A percentile compares a stretch with the other conserved stretches of the same genome.
These are phyloP conservation scores for Cardiocondyla obscurior DNA, from an alignment of 1,140 invertebrate species.

Conservation along the genomic window DNA sequence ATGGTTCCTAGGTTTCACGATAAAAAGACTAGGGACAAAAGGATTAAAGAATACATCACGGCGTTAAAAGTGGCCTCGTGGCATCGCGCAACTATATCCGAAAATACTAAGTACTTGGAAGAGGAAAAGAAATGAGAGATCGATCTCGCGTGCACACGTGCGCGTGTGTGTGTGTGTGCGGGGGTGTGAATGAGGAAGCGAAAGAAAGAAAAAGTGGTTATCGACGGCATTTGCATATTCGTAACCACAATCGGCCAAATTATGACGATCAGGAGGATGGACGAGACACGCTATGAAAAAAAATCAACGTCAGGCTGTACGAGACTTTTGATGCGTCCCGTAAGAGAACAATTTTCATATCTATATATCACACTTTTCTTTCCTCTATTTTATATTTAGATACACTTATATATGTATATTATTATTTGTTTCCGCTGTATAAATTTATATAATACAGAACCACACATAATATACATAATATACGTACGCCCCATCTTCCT, in stretches of 20 bases:
- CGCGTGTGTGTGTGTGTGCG: too few species aligned
- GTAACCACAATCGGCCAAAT: slow-evolving; percentile 31
- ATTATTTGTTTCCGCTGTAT: background rate
- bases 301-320: slow-evolving; percentile 36
- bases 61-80: background rate
- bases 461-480: background rate
- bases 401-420: slow-evolving; percentile 1
- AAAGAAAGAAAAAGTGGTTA: slow-evolving; percentile 13
- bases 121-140: slow-evolving; percentile 8
- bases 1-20: too few species aligned
- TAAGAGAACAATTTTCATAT: slow-evolving; percentile 64
- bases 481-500: slow-evolving; percentile 22
- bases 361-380: slow-evolving; percentile 38
- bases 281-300: slow-evolving; percentile 16
- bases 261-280: slow-evolving; percentile 44
- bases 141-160: background rate
- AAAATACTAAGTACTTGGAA: background rate
- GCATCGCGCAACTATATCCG: slow-evolving; percentile 4
- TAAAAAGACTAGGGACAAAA: too few species aligned
- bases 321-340: slow-evolving; percentile 61
- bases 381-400: slow-evolving; percentile 7
- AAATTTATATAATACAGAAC: background rate
- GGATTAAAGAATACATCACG: background rate
- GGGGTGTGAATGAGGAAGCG: too few species aligned
- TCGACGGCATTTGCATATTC: slow-evolving; percentile 31